Conservation (phyloP, 37 sponge, comb jelly and placozoan genomes). For the Diacarnus erythraeanus region DNA sequence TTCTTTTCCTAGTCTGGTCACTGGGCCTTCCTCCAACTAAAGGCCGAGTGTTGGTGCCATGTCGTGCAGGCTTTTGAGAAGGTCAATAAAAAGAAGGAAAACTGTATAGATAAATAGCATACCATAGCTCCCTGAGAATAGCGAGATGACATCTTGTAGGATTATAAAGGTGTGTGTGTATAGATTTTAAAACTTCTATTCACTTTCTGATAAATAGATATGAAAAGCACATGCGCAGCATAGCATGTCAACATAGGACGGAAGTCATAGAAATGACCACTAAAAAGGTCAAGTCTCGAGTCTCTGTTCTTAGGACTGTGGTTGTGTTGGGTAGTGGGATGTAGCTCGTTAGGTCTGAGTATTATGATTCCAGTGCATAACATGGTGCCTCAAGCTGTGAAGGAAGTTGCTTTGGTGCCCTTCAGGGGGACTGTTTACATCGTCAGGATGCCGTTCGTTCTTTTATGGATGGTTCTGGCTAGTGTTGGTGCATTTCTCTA, state of each 20-base stretch:
- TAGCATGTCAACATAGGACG: no score
- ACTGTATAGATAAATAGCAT: not conserved
- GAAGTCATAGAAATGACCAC: no score
- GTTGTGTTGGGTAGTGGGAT: no score
- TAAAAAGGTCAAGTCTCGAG: no score
- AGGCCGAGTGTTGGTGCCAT: constrained; percentile 3
- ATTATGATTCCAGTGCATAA: no score
- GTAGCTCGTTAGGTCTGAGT: no score
- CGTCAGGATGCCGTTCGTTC: constrained; percentile 30
- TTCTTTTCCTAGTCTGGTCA: constrained; percentile 64
- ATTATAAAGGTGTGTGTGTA: constrained; percentile 31
- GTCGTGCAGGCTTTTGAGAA: not conserved
- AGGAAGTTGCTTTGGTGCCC: constrained; percentile 4
- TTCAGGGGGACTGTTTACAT: constrained; percentile 9
- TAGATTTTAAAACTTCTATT: no score
- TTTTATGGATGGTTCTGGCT: constrained; percentile 8
- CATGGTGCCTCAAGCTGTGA: no score
- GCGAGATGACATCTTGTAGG: constrained; percentile 14
- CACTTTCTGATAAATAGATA: no score
- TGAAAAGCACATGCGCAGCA: no score
- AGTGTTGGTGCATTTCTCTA: not conserved
- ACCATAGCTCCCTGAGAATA: constrained; percentile 18
- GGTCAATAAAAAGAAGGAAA: not conserved
- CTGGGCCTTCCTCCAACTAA: constrained; percentile 16
- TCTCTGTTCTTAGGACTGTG: no score